Evolutionary conservation across 2,113 vertebrate genomes (phyloP).

Genomic region (Eulacestoma nigropectus): DNA sequence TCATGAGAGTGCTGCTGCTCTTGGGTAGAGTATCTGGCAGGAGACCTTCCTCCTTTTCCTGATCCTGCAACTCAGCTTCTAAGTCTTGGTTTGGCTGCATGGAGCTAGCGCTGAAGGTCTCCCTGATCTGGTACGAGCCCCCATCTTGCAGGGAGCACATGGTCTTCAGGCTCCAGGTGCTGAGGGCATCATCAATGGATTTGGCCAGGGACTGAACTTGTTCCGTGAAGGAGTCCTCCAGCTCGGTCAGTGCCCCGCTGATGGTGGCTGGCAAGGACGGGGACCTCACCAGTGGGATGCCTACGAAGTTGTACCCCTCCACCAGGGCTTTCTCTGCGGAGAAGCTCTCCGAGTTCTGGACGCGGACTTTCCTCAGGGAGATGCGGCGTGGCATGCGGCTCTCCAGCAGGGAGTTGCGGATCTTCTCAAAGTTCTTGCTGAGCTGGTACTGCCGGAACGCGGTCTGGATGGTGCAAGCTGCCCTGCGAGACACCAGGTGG

Average conservation of each 20-base stretch:
- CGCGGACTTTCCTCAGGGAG: constrained; percentile 87
- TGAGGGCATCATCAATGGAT: constrained; percentile 95
- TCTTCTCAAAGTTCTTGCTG: constrained; percentile 99
- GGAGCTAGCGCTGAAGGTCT: constrained; percentile 77
- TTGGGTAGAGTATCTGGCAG: constrained; percentile 77
- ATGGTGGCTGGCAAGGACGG: constrained; percentile 86
- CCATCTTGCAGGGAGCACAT: constrained; percentile 89
- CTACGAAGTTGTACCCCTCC: constrained; percentile 87
- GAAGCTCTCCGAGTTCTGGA: constrained; percentile 87
- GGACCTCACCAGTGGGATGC: constrained; percentile 87
- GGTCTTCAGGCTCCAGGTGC: constrained; percentile 95
- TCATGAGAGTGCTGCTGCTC: constrained; percentile 92
- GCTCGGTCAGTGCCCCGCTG: constrained; percentile 86
- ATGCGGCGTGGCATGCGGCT: constrained; percentile 93
- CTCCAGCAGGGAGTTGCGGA: constrained; percentile 94
- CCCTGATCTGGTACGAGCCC: constrained; percentile 85
- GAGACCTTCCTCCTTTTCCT: constrained; percentile 69
- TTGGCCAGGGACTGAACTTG: constrained; percentile 96
- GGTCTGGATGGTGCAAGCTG: constrained; percentile 96
- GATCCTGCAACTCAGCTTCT: constrained; percentile 76
- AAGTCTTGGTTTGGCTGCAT: constrained; percentile 64
- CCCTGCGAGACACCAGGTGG: constrained; percentile 90
- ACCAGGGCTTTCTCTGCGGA: constrained; percentile 88
- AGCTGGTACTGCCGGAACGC: constrained; percentile 99
- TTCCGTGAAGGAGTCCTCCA: constrained; percentile 96